These are phyloP conservation scores for Rhinopithecus roxellana DNA, from an alignment of 2,113 vertebrate genomes.

Conservation along the genomic window DNA sequence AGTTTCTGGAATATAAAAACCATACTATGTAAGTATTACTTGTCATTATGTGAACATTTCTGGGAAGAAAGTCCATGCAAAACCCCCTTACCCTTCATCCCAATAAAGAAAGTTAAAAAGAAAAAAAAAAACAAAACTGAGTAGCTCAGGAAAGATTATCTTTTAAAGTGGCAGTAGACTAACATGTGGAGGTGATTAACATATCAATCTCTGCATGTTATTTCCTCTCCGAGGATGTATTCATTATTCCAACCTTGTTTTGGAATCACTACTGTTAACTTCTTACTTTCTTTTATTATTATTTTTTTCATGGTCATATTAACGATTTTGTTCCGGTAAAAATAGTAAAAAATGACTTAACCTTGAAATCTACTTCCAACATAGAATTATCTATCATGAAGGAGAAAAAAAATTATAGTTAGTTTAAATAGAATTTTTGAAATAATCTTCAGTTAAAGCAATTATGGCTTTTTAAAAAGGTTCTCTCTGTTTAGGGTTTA, in stretches of 20 bases:
- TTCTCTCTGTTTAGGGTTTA: neutral
- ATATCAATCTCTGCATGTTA: neutral
- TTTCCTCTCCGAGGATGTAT: slow-evolving; percentile 39
- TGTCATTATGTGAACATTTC: neutral
- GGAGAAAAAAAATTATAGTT: neutral
- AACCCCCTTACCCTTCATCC: neutral
- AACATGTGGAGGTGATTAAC: slow-evolving; percentile 49
- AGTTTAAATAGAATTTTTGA: slow-evolving; percentile 55
- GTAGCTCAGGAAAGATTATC: slow-evolving; percentile 4
- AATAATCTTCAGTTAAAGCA: slow-evolving; percentile 56
- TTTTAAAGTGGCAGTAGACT: slow-evolving; percentile 32
- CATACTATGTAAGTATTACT: neutral
- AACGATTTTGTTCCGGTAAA: slow-evolving; percentile 58
- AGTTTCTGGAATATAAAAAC: neutral
- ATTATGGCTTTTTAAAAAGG: neutral
- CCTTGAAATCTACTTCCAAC: slow-evolving; percentile 47
- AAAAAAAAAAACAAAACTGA: neutral
- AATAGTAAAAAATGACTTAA: slow-evolving; percentile 44
- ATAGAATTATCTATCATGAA: slow-evolving; percentile 39
- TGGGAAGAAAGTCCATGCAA: neutral
- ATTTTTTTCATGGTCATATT: slow-evolving; percentile 43
- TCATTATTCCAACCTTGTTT: slow-evolving; percentile 52
- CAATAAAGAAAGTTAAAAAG: neutral
- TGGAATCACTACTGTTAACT: slow-evolving; percentile 38
- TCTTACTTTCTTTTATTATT: slow-evolving; percentile 60